Base-by-base conservation (phyloP, 1,140 invertebrate species). In the Drosophila navojoa region DNA sequence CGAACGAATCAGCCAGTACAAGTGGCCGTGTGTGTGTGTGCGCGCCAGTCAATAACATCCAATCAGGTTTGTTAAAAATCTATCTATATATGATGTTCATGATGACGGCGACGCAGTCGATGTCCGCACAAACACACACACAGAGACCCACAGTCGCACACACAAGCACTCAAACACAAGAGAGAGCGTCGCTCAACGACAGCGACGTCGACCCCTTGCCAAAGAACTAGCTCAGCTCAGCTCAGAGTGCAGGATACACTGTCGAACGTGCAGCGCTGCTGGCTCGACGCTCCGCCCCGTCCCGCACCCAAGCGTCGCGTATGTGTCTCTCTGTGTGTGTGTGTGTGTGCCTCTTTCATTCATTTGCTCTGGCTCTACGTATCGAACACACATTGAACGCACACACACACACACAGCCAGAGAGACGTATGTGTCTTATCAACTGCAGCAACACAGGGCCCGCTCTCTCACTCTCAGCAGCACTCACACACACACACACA, bases 21-120 rank as follows among this genome's bases (percentile, higher is more conserved):
- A 71, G 72, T 74, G 76, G 74, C 47, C 70, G 77, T 60, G 54
- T 66, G 68, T 15, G 77, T 67, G 54, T 86, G 82, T 87, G 84
- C 84, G 81, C 64, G 90, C 81, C 85, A 91, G 90, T 91, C 90
- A 91, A 91, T 91, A 91, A 90, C 90, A 91, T 91, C 90, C 90
- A 91, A 91, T 91, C 90, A 91, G 90, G 90, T 91, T 91, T 91
- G 90, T 91, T 91, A 91, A 91, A 91, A 91, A 91, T 91, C 90
- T 91, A 91, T 91, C 90, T 91, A 91, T 91, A 90, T 91, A 81
- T 86, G 77, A 85, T 91, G 80, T 86, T 90, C 85, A 90, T 90
- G 80, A 87, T 90, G 84, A 90, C 85, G 75, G 77, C 85, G 84
- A 89, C 82, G 82, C 84, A 89, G 82, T 79, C 84, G 82, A 89